Evolutionary conservation across 1,140 invertebrate species (phyloP).

Genomic region (Drosophila grimshawi): DNA sequence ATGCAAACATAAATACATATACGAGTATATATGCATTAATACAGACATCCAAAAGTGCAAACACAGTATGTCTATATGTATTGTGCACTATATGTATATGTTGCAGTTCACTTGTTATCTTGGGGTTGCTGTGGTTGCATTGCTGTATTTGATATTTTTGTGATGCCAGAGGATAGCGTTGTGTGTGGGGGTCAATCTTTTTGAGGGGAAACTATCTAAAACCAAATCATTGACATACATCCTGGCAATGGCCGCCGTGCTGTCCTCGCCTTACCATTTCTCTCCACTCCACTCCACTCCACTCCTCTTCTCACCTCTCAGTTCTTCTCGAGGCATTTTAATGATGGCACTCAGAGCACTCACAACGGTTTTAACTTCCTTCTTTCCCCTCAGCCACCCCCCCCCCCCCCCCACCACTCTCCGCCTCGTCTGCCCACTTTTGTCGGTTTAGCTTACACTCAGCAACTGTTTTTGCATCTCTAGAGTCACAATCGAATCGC

Average conservation of each 20-base stretch:
- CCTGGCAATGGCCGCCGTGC: slow-evolving; percentile 12
- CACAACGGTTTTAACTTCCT: neutral
- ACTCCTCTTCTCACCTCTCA: neutral
- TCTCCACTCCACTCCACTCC: neutral
- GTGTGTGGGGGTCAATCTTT: neutral
- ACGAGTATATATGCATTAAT: too few species aligned
- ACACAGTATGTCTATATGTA: too few species aligned
- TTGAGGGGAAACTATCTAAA: neutral
- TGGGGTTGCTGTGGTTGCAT: too few species aligned
- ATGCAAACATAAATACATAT: too few species aligned
- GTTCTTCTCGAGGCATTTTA: slow-evolving; percentile 22
- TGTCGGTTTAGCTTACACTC: slow-evolving; percentile 32
- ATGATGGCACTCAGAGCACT: slow-evolving; percentile 42
- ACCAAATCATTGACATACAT: slow-evolving; percentile 33
- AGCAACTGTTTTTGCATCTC: slow-evolving; percentile 37
- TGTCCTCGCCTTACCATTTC: neutral
- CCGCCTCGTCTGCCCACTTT: neutral
- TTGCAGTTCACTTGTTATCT: too few species aligned
- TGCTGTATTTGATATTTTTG: too few species aligned
- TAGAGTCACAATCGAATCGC: neutral
- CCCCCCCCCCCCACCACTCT: neutral
- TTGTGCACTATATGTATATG: too few species aligned
- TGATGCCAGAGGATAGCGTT: too few species aligned
- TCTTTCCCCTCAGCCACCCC: too few species aligned
- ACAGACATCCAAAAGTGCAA: too few species aligned